These are phyloP conservation scores for Anguilla megastoma DNA, from an alignment of 2,797 vertebrate species.

Conservation along the genomic window DNA sequence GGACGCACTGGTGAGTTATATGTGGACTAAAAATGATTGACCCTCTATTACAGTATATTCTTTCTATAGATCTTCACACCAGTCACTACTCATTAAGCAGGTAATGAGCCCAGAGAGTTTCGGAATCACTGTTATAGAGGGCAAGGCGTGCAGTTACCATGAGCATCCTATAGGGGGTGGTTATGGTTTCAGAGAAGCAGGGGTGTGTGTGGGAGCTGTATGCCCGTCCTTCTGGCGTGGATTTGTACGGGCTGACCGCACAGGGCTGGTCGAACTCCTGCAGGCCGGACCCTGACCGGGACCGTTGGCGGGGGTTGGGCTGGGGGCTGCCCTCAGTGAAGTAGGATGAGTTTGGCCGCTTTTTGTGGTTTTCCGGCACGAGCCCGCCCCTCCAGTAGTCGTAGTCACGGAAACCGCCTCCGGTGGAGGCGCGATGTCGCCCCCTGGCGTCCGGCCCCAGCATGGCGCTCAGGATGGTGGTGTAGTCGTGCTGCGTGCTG, in stretches of 20 bases:
- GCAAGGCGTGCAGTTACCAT: background rate
- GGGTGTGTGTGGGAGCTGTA: conserved; percentile 5
- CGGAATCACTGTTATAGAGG: background rate
- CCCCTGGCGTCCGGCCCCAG: background rate
- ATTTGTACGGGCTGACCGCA: background rate
- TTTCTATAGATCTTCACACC: background rate
- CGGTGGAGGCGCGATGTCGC: background rate
- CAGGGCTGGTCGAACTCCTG: background rate
- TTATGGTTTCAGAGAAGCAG: background rate
- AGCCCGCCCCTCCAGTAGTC: background rate
- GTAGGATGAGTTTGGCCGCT: conserved; percentile 2
- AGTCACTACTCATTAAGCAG: background rate
- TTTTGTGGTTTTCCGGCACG: background rate
- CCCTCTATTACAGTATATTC: background rate
- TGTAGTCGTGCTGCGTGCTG: background rate
- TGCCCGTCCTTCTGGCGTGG: background rate
- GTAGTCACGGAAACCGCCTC: background rate
- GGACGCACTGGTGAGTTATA: background rate
- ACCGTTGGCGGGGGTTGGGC: background rate
- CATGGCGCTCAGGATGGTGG: background rate
- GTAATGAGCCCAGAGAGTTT: background rate
- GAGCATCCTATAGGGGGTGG: background rate
- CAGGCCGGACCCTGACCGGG: background rate
- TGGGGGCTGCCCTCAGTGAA: conserved; percentile 11
- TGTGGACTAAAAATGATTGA: background rate